phyloP scores from a whole-genome alignment of 1,140 invertebrate genomes.

The Drosophila lowei region DNA sequence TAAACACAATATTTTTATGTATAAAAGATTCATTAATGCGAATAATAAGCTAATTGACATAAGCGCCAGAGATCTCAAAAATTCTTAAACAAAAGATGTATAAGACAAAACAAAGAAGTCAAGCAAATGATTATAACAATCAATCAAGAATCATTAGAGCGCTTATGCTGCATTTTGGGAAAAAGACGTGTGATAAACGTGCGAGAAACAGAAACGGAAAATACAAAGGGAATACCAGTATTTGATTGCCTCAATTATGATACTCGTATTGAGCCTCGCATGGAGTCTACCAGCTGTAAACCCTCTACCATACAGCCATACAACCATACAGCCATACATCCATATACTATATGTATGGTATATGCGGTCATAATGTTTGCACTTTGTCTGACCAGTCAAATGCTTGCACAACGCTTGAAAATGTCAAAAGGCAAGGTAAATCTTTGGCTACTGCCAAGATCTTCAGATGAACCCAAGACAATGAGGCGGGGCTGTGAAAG shows the following conservation, averaged over 20 bases:
- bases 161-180: slow-evolving; percentile 44
- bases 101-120: slow-evolving; percentile 15
- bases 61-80: slow-evolving; percentile 17
- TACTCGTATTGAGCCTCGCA: background rate
- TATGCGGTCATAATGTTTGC: slow-evolving; percentile 25
- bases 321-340: too few relatives aligned
- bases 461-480: slow-evolving; percentile 1
- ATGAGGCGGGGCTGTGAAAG: slow-evolving; percentile 43
- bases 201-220: slow-evolving; percentile 11
- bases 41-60: slow-evolving; percentile 44
- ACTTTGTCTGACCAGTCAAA: slow-evolving; percentile 19
- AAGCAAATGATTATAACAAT: slow-evolving; percentile 38
- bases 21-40: slow-evolving; percentile 16
- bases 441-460: slow-evolving; percentile 8
- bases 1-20: background rate
- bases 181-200: slow-evolving; percentile 31
- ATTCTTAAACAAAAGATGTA: slow-evolving; percentile 4
- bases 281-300: slow-evolving; percentile 1
- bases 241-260: slow-evolving; percentile 12
- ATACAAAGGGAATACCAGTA: slow-evolving; percentile 14
- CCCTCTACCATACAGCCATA: slow-evolving; percentile 11
- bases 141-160: slow-evolving; percentile 55
- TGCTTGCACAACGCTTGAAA: slow-evolving; percentile 38
- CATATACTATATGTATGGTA: background rate
- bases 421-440: slow-evolving; percentile 53